A percentile compares a stretch with the other conserved stretches of the same genome.
These are phyloP conservation scores for Halesus radiatus DNA, from an alignment of 1,140 invertebrate genomes.

Conservation along the genomic window DNA sequence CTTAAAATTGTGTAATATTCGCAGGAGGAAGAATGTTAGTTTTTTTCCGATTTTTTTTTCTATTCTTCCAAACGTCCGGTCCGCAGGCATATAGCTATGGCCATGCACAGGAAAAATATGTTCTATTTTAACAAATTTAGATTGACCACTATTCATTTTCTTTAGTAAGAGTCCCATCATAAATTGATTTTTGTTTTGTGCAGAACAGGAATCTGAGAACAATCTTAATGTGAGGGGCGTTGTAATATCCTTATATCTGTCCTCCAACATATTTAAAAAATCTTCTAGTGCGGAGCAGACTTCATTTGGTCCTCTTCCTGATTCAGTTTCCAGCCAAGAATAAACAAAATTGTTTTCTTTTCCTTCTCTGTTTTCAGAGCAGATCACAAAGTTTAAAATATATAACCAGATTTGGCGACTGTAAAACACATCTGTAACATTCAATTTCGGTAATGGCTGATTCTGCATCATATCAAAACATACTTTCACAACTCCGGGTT, in stretches of 20 bases:
- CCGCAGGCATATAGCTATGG: neutral
- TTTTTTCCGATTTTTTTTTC: too few species aligned
- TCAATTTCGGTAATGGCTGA: slow-evolving; percentile 1
- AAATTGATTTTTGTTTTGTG: too few species aligned
- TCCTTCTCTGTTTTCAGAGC: neutral
- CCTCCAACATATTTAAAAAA: neutral
- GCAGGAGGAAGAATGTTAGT: too few species aligned
- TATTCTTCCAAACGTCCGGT: neutral
- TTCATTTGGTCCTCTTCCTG: too few species aligned
- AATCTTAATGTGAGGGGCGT: too few species aligned
- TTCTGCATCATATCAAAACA: slow-evolving; percentile 13
- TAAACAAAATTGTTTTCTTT: slow-evolving; percentile 6
- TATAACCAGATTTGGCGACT: neutral
- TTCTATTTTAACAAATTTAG: slow-evolving; percentile 1
- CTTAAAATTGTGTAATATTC: neutral
- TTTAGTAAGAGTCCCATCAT: neutral
- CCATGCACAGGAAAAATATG: slow-evolving; percentile 4
- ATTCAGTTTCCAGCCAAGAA: too few species aligned
- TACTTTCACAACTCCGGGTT: neutral
- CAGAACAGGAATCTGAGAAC: too few species aligned
- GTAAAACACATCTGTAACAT: slow-evolving; percentile 1
- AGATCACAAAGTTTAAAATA: slow-evolving; percentile 11
- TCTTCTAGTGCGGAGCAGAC: too few species aligned
- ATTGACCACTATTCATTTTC: neutral
- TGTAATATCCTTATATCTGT: too few species aligned